Evolutionary conservation across 2,888 invertebrate genomes (phyloP).

Genomic region (Nezara viridula): DNA sequence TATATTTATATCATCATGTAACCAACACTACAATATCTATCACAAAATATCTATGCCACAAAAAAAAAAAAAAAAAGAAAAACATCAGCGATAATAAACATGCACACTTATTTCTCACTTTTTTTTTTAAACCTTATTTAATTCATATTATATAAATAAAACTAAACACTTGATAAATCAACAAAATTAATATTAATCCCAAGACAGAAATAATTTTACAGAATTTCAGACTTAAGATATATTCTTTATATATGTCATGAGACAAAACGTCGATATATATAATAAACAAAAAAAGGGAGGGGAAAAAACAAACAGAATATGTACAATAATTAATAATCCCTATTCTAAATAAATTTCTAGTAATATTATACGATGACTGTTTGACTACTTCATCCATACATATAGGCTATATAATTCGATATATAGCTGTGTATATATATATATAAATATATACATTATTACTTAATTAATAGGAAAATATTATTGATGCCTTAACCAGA

Average conservation of each 20-base stretch:
- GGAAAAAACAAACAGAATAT: slow-evolving; percentile 40
- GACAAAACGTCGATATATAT: slow-evolving; percentile 49
- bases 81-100: slow-evolving; percentile 36
- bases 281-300: slow-evolving; percentile 20
- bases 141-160: slow-evolving; percentile 55
- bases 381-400: slow-evolving; percentile 42
- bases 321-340: slow-evolving; percentile 57
- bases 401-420: slow-evolving; percentile 27
- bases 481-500: slow-evolving; percentile 31
- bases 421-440: slow-evolving; percentile 40
- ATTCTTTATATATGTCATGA: slow-evolving; percentile 48
- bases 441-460: slow-evolving; percentile 49
- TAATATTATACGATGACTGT: slow-evolving; percentile 47
- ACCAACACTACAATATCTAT: slow-evolving; percentile 53
- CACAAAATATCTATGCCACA: slow-evolving; percentile 54
- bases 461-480: slow-evolving; percentile 16
- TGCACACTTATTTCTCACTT: slow-evolving; percentile 35
- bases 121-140: slow-evolving; percentile 25
- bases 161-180: slow-evolving; percentile 56
- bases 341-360: slow-evolving; percentile 56
- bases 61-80: slow-evolving; percentile 45
- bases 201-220: slow-evolving; percentile 46
- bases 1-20: slow-evolving; percentile 57
- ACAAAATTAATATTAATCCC: slow-evolving; percentile 56
- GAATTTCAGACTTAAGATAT: slow-evolving; percentile 52